A percentile compares a stretch with the other conserved stretches of the same genome.
phyloP scores from a whole-genome alignment of 2,888 invertebrate genomes.

The Oligia latruncula region DNA sequence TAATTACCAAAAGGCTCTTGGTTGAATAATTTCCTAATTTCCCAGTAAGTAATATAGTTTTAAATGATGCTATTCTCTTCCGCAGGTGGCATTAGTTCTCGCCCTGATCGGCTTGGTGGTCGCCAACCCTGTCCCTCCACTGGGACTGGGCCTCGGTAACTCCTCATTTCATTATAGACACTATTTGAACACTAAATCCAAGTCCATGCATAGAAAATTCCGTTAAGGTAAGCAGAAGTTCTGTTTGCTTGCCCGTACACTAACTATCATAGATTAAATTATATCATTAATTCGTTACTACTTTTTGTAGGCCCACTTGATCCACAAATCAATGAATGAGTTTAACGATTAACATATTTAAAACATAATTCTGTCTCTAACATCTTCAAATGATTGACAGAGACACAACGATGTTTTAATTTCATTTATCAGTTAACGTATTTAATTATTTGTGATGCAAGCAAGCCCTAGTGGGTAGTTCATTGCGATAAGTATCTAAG shows the following conservation, averaged over 20 bases:
- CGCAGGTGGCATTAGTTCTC: conserved; percentile 83
- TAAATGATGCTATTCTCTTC: not conserved
- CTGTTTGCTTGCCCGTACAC: conserved; percentile 51
- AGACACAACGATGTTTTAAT: not conserved
- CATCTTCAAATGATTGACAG: not conserved
- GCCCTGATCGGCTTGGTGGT: conserved; percentile 80
- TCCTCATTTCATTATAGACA: conserved; percentile 67
- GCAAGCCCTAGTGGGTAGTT: not conserved
- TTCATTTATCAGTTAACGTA: not conserved
- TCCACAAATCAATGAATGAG: not conserved
- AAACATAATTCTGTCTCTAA: not conserved
- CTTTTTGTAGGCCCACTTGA: not conserved
- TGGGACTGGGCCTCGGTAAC: conserved; percentile 72
- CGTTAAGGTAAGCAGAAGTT: conserved; percentile 67
- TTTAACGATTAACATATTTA: not conserved
- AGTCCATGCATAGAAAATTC: conserved; percentile 66
- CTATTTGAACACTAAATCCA: conserved; percentile 70
- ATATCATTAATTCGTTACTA: not conserved
- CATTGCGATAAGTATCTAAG: not conserved
- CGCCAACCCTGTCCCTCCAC: conserved; percentile 76
- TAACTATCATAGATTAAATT: not conserved
- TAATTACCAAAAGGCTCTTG: too few relatives aligned
- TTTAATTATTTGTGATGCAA: not conserved
- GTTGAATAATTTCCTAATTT: not conserved
- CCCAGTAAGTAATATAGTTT: not conserved